Evolutionary conservation across 2,797 vertebrate species (phyloP).

Genomic region (Halcyon badia): DNA sequence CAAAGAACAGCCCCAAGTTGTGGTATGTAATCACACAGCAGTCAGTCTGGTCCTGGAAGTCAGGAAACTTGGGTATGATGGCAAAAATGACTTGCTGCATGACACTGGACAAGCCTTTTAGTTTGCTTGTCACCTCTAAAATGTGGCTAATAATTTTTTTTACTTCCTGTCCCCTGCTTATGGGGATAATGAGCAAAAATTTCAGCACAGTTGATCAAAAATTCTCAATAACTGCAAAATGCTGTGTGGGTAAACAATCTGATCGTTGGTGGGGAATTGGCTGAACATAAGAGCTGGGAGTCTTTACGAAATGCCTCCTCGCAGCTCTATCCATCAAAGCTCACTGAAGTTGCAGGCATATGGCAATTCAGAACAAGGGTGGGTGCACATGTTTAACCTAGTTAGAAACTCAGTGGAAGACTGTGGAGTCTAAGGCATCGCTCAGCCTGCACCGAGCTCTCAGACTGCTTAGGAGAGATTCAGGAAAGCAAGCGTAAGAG

Average conservation of each 20-base stretch:
- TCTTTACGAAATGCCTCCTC: slow-evolving; percentile 1
- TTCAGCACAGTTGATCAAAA: background rate
- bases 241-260: background rate
- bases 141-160: background rate
- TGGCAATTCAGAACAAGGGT: slow-evolving; percentile 43
- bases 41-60: background rate
- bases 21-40: fast-evolving
- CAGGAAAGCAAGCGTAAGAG: background rate
- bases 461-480: background rate
- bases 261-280: background rate
- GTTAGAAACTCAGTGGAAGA: slow-evolving; percentile 29
- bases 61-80: background rate
- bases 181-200: background rate
- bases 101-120: background rate
- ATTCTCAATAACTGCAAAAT: background rate
- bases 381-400: slow-evolving; percentile 46
- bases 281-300: background rate
- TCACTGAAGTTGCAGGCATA: slow-evolving; percentile 34
- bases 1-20: background rate
- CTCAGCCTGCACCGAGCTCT: slow-evolving; percentile 1
- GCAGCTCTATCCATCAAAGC: slow-evolving; percentile 10
- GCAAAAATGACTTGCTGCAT: background rate
- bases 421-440: background rate
- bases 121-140: background rate
- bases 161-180: background rate